Conservation (phyloP, 92 coral and sea anemone species). For the Palythoa heliodiscus region DNA sequence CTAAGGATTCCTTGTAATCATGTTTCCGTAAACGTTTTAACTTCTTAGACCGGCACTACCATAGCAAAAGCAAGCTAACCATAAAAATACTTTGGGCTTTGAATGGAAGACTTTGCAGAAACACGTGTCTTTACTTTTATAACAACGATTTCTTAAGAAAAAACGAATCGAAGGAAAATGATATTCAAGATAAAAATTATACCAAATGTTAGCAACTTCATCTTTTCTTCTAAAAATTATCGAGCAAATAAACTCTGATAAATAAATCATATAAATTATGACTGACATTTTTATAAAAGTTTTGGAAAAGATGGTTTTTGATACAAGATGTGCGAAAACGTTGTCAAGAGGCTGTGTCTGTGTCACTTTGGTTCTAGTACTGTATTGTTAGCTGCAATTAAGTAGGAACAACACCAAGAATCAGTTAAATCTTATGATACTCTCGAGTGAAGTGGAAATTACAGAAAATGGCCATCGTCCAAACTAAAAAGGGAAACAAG, state of each 20-base stretch:
- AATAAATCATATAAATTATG: neutral
- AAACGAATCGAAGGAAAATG: conserved; percentile 23
- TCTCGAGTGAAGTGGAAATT: conserved; percentile 21
- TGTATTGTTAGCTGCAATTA: neutral
- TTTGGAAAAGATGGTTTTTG: neutral
- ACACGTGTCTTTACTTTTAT: neutral
- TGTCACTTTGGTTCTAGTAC: conserved; percentile 5
- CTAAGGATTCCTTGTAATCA: neutral
- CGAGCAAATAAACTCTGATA: neutral
- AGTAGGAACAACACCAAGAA: neutral
- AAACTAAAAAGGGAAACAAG: conserved; percentile 24
- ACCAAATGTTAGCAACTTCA: conserved; percentile 7
- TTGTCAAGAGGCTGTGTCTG: neutral
- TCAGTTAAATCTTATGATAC: conserved; percentile 14
- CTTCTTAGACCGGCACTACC: neutral
- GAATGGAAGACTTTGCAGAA: neutral
- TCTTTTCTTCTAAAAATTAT: neutral
- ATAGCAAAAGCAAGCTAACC: neutral
- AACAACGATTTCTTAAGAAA: neutral
- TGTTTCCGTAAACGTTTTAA: neutral
- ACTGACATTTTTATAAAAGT: neutral
- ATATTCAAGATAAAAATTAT: conserved; percentile 24
- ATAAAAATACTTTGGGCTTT: neutral
- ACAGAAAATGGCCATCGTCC: conserved; percentile 32
- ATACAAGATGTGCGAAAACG: neutral